Evolutionary conservation across 2,113 vertebrate species (phyloP), one percentile per base, ranked within the genome.

Genomic region (Podocnemis expansa): DNA sequence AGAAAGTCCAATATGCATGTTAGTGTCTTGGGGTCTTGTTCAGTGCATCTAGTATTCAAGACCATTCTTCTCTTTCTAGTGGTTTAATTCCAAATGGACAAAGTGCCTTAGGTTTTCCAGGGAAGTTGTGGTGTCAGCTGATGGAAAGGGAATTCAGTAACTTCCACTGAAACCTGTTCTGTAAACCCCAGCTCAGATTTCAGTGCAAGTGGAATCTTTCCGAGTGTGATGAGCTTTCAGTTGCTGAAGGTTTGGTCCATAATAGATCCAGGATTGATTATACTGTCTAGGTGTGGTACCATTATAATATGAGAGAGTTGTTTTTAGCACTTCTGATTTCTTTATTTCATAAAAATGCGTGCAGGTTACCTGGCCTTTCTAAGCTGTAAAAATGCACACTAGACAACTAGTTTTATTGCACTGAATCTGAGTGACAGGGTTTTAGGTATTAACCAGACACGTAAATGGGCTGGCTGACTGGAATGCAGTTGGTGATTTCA

Each of bases 201-300:
- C 38, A 73, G 67, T 41, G 67, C 22, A 25, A 73, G 21, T 73
- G 17, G 21, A 73, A 41, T 41, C 21, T 41, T 38, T 73, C n/a
- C 21, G 63, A 70, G n/a, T 22, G 4, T n/a, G 67, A 22, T 38
- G n/a, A 60, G 12, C 56, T 38, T 70, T 70, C 34, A 70, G 34
- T 38, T 19, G 5, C 17, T 73, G 38, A 41, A 22, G 67, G 21
- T 73, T 41, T 41, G 38, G 67, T 22, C 31, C 10, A 16, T 47
- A 9, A n/a, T 10, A 24, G 25, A 2, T 4, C 0, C 6, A n/a
- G 52, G 79, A 45, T 0, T 0, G 41, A 76, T 47, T 3, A 13
- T 27, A 0, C 43, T 54, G 19, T 70, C 49, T 78, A 47, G 3
- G 9, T 25, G 60, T 1, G 1, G 24, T 51, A 25, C 51, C 34